Evolutionary conservation across 2,113 vertebrate genomes (phyloP), one percentile per base, ranked within the genome.

Genomic region (Struthio camelus): DNA sequence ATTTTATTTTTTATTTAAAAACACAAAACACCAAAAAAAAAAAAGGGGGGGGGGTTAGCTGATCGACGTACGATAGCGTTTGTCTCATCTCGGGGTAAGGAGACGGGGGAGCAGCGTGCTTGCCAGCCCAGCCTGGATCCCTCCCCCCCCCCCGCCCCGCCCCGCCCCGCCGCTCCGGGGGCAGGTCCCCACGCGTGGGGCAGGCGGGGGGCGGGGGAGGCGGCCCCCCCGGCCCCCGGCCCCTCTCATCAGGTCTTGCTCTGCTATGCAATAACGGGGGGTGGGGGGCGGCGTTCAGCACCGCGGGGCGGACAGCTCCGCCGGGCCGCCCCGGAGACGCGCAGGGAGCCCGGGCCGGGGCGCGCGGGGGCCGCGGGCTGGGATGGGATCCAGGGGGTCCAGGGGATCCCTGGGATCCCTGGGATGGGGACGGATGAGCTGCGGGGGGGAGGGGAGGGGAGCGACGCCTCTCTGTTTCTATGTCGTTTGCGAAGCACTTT

Each of bases 1-100:
- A 93, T 95, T 89, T 96, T 90, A 90, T 95, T 94, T 96, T 94
- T 93, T 95, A 96, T 95, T 95, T 94, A 93, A 92, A 94, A 95
- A 91, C 65, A 77, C 76, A 96, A 96, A 96, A 96, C 85, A 44
- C 48, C 3, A 62, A 85, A 79, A 88, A 90, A 82, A 82, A 27
- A 36, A n/a, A 17, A 6, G 4, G 27, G 15, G 42, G 40, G 25
- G 54, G 88, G n/a, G n/a, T n/a, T n/a, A n/a, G n/a, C n/a, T n/a
- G n/a, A 62, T 67, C 66, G 70, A 76, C 30, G 2, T 56, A 10
- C 20, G 23, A 50, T 58, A 85, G 53, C 40, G 8, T 80, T 76
- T 91, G 34, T 73, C 90, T 82, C 82, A 75, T 78, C 78, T 77
- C n/a, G 66, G 80, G 80, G 87, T 92, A 89, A 90, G 87, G 84